phyloP scores from a whole-genome alignment of 2,113 vertebrate species.

The Stegastes partitus region DNA sequence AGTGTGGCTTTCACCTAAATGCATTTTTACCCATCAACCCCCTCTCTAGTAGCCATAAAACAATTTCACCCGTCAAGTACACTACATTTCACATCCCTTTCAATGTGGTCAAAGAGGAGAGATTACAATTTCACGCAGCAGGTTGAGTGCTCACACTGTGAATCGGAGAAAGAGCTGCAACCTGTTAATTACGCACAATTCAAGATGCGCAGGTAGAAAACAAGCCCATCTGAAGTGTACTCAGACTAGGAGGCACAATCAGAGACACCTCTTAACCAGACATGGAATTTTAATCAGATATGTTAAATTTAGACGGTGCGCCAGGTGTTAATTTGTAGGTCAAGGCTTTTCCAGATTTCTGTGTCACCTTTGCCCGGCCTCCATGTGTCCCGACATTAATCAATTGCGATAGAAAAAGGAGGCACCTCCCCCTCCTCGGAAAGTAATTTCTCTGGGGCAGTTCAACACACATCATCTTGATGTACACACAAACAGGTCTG shows the following conservation, averaged over 20 bases:
- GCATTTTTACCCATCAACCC: conserved; percentile 75
- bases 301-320: conserved; percentile 75
- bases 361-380: conserved; percentile 75
- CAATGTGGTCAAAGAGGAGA: conserved; percentile 66
- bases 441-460: conserved; percentile 79
- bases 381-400: conserved; percentile 79
- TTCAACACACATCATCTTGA: conserved; percentile 69
- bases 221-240: conserved; percentile 57
- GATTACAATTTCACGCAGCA: conserved; percentile 61
- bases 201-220: conserved; percentile 62
- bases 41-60: conserved; percentile 69
- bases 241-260: conserved; percentile 66
- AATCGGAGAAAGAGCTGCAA: conserved; percentile 61
- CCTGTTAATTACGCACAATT: conserved; percentile 77
- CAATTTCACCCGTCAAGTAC: conserved; percentile 73
- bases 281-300: conserved; percentile 76
- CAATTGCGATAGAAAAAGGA: conserved; percentile 71
- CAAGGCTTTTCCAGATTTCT: conserved; percentile 67
- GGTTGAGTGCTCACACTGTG: conserved; percentile 62
- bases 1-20: conserved; percentile 73
- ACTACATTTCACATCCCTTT: conserved; percentile 70
- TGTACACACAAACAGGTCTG: conserved; percentile 71
- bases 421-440: conserved; percentile 54
- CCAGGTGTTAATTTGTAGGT: conserved; percentile 79
- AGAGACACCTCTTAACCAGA: conserved; percentile 73